A percentile compares a stretch with the other conserved stretches of the same genome.
phyloP scores from a whole-genome alignment of 2,888 invertebrate genomes.

The Epirrhoe alternata region DNA sequence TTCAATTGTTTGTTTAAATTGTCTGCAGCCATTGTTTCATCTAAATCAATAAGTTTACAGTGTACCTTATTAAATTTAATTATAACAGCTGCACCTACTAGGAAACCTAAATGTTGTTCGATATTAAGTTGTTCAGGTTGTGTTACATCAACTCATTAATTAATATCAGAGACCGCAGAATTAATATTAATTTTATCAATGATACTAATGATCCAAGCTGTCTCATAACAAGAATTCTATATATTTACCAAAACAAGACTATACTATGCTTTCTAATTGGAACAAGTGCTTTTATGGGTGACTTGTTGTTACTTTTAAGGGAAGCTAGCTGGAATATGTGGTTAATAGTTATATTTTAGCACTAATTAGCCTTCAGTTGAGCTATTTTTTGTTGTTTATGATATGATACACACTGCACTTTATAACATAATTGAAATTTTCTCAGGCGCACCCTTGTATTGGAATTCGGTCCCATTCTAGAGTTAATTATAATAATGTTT shows the following conservation, averaged over 20 bases:
- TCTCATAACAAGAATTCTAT: slow-evolving; percentile 52
- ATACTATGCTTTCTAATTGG: slow-evolving; percentile 63
- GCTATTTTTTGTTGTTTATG: slow-evolving; percentile 32
- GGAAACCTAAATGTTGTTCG: slow-evolving; percentile 16
- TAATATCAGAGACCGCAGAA: slow-evolving; percentile 27
- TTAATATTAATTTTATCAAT: slow-evolving; percentile 36
- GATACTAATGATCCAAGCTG: slow-evolving; percentile 47
- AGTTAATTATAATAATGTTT: slow-evolving; percentile 43
- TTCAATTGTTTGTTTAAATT: slow-evolving; percentile 41
- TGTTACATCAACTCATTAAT: slow-evolving; percentile 32
- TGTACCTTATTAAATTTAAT: slow-evolving; percentile 25
- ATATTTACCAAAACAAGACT: slow-evolving; percentile 50
- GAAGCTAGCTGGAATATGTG: slow-evolving; percentile 49
- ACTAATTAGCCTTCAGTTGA: slow-evolving; percentile 57
- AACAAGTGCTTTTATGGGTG: slow-evolving; percentile 59
- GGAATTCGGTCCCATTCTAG: slow-evolving; percentile 40
- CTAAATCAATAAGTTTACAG: slow-evolving; percentile 22
- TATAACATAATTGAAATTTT: slow-evolving; percentile 63
- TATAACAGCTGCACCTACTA: slow-evolving; percentile 19
- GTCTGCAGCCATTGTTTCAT: slow-evolving; percentile 39
- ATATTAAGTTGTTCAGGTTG: slow-evolving; percentile 27
- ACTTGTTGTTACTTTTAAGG: slow-evolving; percentile 49
- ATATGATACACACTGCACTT: slow-evolving; percentile 42
- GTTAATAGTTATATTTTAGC: slow-evolving; percentile 56
- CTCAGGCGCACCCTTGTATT: slow-evolving; percentile 54